A percentile compares a stretch with the other conserved stretches of the same genome.
Evolutionary conservation across 2,113 vertebrate species (phyloP).

Genomic region (Melospiza melodia): DNA sequence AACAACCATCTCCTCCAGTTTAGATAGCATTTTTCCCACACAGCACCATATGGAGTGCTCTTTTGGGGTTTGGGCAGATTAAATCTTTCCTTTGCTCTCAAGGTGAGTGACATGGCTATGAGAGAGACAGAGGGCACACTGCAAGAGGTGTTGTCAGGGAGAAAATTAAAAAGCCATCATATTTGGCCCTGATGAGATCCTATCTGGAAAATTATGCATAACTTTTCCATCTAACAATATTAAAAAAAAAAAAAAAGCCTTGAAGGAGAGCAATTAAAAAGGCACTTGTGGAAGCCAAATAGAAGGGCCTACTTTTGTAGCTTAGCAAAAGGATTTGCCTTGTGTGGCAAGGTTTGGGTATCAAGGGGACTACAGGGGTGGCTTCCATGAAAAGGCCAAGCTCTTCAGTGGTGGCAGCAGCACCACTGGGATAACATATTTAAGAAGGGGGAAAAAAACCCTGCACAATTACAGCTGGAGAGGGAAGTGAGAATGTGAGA

Average conservation of each 20-base stretch:
- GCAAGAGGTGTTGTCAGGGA: background rate
- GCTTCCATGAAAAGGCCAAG: background rate
- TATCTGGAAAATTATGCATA: background rate
- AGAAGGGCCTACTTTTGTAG: background rate
- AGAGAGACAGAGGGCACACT: background rate
- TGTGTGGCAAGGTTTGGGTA: background rate
- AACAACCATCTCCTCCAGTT: background rate
- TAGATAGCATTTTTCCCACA: background rate
- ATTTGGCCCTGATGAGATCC: background rate
- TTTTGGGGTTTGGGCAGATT: background rate
- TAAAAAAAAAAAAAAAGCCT: background rate
- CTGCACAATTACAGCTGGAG: background rate
- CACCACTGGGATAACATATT: background rate
- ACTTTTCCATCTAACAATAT: background rate
- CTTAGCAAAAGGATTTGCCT: background rate
- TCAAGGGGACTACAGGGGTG: accelerated
- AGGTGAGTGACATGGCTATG: background rate
- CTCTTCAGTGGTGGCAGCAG: background rate
- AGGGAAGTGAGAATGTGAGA: background rate
- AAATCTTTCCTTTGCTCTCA: background rate
- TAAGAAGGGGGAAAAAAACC: accelerated
- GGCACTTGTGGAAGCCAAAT: background rate
- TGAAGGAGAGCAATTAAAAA: background rate
- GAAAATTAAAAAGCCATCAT: constrained; percentile 6
- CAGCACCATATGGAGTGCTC: background rate